phyloP scores from a whole-genome alignment of 1,140 invertebrate species.

The Plutomurus gul region DNA sequence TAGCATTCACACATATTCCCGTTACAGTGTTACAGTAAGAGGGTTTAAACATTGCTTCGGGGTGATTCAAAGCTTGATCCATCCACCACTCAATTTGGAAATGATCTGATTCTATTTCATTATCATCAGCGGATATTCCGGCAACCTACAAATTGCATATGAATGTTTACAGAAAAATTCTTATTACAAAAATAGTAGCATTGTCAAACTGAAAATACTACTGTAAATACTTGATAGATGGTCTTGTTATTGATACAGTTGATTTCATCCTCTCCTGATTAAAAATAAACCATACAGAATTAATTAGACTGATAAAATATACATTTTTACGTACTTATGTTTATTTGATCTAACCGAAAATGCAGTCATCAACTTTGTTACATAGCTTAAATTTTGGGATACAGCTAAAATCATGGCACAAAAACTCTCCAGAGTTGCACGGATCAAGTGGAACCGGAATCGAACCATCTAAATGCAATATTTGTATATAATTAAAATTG shows the following conservation, averaged over 20 bases:
- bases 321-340: too few species aligned
- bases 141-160: slow-evolving; percentile 55
- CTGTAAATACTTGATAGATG: slow-evolving; percentile 63
- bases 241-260: slow-evolving; percentile 63
- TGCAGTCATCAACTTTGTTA: slow-evolving; percentile 70
- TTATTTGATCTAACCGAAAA: too few species aligned
- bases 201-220: too few species aligned
- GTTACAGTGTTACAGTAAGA: slow-evolving; percentile 60
- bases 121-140: slow-evolving; percentile 62
- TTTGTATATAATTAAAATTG: background rate
- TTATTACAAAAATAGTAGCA: too few species aligned
- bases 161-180: background rate
- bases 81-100: slow-evolving; percentile 65
- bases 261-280: slow-evolving; percentile 74
- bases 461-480: too few species aligned
- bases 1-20: slow-evolving; percentile 54
- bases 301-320: too few species aligned
- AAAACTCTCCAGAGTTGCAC: slow-evolving; percentile 66
- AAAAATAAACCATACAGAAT: too few species aligned
- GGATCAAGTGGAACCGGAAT: background rate
- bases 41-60: slow-evolving; percentile 67
- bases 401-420: slow-evolving; percentile 66
- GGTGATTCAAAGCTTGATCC: slow-evolving; percentile 54
- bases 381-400: slow-evolving; percentile 65
- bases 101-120: slow-evolving; percentile 60